Evolutionary conservation across 2,888 invertebrate species (phyloP), one percentile per base, ranked within the genome.

Genomic region (Harpagoxenus sublaevis): DNA sequence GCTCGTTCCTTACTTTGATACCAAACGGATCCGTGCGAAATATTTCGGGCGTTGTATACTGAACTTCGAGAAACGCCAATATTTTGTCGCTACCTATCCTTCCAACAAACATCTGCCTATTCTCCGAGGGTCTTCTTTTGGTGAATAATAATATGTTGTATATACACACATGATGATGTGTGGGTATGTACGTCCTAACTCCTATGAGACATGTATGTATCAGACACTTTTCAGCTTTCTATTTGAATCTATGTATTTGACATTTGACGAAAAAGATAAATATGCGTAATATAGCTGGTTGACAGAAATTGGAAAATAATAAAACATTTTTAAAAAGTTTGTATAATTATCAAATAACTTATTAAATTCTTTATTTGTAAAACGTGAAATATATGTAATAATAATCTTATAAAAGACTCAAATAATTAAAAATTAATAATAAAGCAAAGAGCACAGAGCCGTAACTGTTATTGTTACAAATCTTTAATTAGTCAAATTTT

Each of bases 81-180:
- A 75, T 75, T 62, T 62, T 62, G 45, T 31, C 18, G 15, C 10
- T 48, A 10, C 45, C 23, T 10, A 63, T 28, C 4, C 3, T 53
- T 65, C 12, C 65, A 55, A 53, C 63, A 65, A 65, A 77, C 53
- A 42, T 28, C 10, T 65, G 18, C 12, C 8, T 51, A 53, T 53
- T 77, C 15, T 65, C 51, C 8, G 3, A 65, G 35, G 53, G 39
- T 12, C 4, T 71, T n/a, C 9, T 18, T 45, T 35, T 28, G 73
- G 18, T 4, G 12, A 53, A 65, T 77, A 65, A 6, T 53, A 62
- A 77, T 63, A 12, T 35, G 23, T 75, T 35, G 48, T 15, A 39
- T 75, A 51, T 63, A 51, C 51, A 39, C 5, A 63, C 15, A 63
- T 18, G 15, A 63, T 51, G 6, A 42, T 42, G n/a, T 63, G 5